Percentiles rank a stretch among this genome's conserved stretches.
phyloP scores from a whole-genome alignment of 2,888 invertebrate species.

The Synergus umbraculus region DNA sequence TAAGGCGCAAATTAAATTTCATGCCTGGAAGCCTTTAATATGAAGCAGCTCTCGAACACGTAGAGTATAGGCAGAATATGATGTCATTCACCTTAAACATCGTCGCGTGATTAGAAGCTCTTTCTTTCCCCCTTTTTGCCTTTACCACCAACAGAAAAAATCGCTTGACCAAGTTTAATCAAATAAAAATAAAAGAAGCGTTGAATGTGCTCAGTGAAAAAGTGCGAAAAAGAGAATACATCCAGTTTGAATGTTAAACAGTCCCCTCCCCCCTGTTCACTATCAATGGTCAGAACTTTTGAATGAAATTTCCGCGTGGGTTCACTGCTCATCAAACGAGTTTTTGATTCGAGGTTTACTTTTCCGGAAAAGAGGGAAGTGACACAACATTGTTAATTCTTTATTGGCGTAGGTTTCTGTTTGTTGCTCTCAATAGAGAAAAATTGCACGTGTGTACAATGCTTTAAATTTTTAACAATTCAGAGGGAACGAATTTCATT shows the following conservation, averaged over 20 bases:
- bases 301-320: conserved; percentile 33
- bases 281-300: conserved; percentile 8
- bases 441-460: background rate
- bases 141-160: background rate
- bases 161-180: conserved; percentile 30
- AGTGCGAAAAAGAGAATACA: conserved; percentile 10
- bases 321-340: conserved; percentile 35
- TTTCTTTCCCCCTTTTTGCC: conserved; percentile 7
- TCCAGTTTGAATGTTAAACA: conserved; percentile 24
- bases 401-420: background rate
- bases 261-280: background rate
- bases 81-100: conserved; percentile 71
- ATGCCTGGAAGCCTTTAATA: background rate
- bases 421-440: background rate
- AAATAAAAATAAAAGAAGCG: conserved; percentile 31
- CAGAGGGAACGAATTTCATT: background rate
- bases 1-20: conserved; percentile 3
- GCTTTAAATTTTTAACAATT: background rate
- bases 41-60: conserved; percentile 8
- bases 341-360: conserved; percentile 23
- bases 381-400: conserved; percentile 14
- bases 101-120: conserved; percentile 68
- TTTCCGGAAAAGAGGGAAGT: conserved; percentile 29
- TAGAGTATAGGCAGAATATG: conserved; percentile 52
- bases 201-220: background rate